Conservation (phyloP, 2,113 vertebrate genomes). For the Corydoras sp. region DNA sequence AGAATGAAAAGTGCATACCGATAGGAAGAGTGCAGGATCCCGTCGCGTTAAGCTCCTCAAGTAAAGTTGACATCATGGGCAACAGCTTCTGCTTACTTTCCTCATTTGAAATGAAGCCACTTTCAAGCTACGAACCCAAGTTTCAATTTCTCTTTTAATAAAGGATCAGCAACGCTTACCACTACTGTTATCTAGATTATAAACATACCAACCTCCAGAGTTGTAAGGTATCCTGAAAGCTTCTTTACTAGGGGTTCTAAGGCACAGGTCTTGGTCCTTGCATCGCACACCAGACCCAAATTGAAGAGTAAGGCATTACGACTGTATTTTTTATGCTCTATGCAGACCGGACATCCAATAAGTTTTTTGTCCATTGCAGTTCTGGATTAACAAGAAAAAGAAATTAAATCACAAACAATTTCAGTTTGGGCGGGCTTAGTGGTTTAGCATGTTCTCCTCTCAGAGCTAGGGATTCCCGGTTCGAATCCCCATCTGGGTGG, state of each 20-base stretch:
- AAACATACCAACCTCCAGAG: constrained; percentile 76
- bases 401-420: too few relatives aligned
- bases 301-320: constrained; percentile 95
- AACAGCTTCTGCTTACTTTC: constrained; percentile 96
- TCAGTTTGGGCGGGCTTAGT: too few relatives aligned
- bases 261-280: constrained; percentile 86
- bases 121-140: constrained; percentile 76
- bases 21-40: constrained; percentile 92
- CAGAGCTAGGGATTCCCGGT: too few relatives aligned
- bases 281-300: constrained; percentile 89
- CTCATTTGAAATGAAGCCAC: constrained; percentile 90
- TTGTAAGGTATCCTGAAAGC: constrained; percentile 92
- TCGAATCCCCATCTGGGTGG: too few relatives aligned
- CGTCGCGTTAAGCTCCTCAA: constrained; percentile 90
- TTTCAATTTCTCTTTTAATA: not conserved
- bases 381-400: constrained; percentile 53
- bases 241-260: constrained; percentile 97
- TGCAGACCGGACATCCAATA: constrained; percentile 94
- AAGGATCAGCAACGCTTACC: too few relatives aligned
- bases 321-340: constrained; percentile 97
- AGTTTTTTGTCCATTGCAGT: constrained; percentile 98
- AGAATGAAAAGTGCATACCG: constrained; percentile 55
- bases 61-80: constrained; percentile 90
- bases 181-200: too few relatives aligned
- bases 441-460: too few relatives aligned